Percentiles rank a stretch among this genome's conserved stretches.
Conservation (phyloP, 2,888 invertebrate species). For the Diarsia brunnea region DNA sequence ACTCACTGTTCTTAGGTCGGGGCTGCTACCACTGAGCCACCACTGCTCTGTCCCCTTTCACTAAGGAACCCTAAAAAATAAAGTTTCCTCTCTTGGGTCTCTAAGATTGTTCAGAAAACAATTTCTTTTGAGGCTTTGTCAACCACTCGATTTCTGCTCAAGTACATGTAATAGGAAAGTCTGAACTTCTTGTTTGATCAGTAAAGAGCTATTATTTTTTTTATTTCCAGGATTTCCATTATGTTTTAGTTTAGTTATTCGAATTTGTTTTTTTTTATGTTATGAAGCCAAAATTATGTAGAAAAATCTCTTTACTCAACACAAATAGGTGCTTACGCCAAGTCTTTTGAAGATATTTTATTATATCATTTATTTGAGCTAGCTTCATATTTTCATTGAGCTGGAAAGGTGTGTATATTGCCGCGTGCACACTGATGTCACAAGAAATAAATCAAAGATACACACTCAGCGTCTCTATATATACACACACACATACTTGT, state of each 20-base stretch:
- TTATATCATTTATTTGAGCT: neutral
- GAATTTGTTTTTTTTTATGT: slow-evolving; percentile 7
- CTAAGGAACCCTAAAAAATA: slow-evolving; percentile 44
- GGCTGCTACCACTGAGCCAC: too few species aligned
- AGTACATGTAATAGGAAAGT: slow-evolving; percentile 42
- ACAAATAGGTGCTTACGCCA: neutral
- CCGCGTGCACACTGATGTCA: neutral
- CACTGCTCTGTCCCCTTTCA: too few species aligned
- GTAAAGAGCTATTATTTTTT: slow-evolving; percentile 23
- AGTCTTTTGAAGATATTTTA: neutral
- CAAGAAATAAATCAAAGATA: neutral
- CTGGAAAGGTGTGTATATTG: neutral
- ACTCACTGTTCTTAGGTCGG: too few species aligned
- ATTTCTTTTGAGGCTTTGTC: slow-evolving; percentile 64
- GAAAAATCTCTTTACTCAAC: neutral
- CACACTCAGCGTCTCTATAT: neutral
- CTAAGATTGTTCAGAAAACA: slow-evolving; percentile 60
- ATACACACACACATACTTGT: too few species aligned
- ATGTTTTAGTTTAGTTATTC: slow-evolving; percentile 16
- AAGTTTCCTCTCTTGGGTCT: slow-evolving; percentile 34
- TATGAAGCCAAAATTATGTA: neutral
- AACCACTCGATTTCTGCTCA: slow-evolving; percentile 50
- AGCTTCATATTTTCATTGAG: neutral
- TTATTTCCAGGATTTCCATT: slow-evolving; percentile 6
- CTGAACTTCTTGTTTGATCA: slow-evolving; percentile 42